Evolutionary conservation across 2,888 invertebrate species (phyloP).

Genomic region (Harpalus rubripes): DNA sequence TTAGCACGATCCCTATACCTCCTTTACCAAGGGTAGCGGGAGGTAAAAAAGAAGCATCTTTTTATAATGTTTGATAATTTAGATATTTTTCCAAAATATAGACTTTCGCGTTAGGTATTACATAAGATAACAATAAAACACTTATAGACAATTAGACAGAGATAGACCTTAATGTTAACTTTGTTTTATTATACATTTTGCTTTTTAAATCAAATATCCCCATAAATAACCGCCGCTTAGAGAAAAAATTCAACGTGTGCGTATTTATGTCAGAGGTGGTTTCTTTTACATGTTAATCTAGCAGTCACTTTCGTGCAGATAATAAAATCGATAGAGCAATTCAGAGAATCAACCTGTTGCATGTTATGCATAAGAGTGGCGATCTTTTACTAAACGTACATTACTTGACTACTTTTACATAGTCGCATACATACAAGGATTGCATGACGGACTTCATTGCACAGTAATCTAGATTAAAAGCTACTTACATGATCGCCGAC

Average conservation of each 20-base stretch:
- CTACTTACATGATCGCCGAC: slow-evolving; percentile 55
- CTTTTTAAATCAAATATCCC: background rate
- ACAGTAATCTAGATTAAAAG: slow-evolving; percentile 61
- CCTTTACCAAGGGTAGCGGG: no score
- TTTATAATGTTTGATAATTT: no score
- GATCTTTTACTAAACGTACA: slow-evolving; percentile 49
- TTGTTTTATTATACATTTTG: background rate
- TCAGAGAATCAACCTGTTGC: slow-evolving; percentile 62
- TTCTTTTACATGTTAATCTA: slow-evolving; percentile 62
- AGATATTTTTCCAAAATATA: no score
- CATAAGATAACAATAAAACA: no score
- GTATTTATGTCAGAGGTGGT: slow-evolving; percentile 43
- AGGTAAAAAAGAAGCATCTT: no score
- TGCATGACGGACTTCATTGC: slow-evolving; percentile 64
- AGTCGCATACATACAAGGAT: slow-evolving; percentile 29
- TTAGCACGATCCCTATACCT: no score
- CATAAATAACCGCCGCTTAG: background rate
- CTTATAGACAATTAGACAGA: no score
- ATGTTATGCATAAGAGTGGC: slow-evolving; percentile 42
- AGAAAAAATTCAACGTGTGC: background rate
- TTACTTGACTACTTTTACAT: background rate
- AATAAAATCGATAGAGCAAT: slow-evolving; percentile 60
- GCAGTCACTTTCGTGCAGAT: slow-evolving; percentile 50
- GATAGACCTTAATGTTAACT: no score
- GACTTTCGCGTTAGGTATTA: no score